phyloP scores from a whole-genome alignment of 2,113 vertebrate species.

The Cavia porcellus region DNA sequence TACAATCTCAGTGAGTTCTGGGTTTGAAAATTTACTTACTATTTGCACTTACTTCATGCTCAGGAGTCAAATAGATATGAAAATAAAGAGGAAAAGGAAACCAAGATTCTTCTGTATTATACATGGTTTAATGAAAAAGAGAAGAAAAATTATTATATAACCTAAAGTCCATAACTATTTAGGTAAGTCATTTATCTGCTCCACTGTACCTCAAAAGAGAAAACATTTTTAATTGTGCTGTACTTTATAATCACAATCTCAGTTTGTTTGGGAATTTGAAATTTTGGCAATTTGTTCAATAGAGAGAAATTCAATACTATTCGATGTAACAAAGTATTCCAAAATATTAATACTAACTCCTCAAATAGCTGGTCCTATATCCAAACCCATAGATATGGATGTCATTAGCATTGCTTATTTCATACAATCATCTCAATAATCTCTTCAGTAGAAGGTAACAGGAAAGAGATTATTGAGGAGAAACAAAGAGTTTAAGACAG shows the following conservation, averaged over 20 bases:
- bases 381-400: background rate
- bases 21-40: background rate
- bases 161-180: background rate
- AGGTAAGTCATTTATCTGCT: background rate
- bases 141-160: background rate
- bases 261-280: background rate
- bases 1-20: background rate
- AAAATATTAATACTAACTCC: background rate
- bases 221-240: background rate
- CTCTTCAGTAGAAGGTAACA: background rate
- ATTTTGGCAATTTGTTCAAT: background rate
- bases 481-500: background rate
- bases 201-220: background rate
- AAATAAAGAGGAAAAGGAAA: background rate
- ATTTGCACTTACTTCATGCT: constrained; percentile 14
- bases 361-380: background rate
- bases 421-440: background rate
- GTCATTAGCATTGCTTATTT: background rate
- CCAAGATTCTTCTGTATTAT: background rate
- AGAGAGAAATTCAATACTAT: background rate
- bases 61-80: background rate
- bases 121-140: background rate
- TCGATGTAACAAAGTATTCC: background rate
- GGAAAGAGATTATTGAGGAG: background rate
- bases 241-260: background rate